Evolutionary conservation across 2,113 vertebrate species (phyloP).

Genomic region (Herpailurus yagouaroundi): DNA sequence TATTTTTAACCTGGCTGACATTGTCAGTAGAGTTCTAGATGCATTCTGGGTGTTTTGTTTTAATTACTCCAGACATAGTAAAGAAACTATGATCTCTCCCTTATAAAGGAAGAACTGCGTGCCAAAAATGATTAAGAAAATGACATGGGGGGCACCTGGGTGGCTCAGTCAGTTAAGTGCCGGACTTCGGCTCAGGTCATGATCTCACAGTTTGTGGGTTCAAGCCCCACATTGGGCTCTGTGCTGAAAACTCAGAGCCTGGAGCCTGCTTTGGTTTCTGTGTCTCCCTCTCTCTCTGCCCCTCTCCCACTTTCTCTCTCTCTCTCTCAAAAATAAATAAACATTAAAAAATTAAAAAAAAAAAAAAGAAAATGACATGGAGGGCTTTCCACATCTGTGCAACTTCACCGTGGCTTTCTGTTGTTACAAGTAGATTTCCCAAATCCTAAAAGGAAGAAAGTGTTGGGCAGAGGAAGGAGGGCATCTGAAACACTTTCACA

Average conservation of each 20-base stretch:
- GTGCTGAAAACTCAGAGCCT: no score
- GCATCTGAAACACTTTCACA: not conserved
- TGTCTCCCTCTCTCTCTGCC: no score
- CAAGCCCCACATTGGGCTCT: no score
- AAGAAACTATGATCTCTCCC: not conserved
- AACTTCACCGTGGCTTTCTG: not conserved
- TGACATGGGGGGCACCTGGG: no score
- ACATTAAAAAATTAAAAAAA: no score
- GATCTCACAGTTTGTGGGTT: no score
- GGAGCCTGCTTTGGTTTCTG: no score
- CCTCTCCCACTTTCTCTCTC: no score
- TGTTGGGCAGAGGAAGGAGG: not conserved
- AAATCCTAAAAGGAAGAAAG: not conserved
- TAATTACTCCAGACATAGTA: not conserved
- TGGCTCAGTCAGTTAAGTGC: no score
- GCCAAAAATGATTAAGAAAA: not conserved
- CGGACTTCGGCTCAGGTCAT: no score
- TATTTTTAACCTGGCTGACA: not conserved
- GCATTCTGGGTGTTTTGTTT: not conserved
- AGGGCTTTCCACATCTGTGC: not conserved
- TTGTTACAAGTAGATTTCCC: not conserved
- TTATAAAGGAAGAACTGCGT: not conserved
- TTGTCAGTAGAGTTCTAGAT: not conserved
- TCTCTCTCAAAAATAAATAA: no score
- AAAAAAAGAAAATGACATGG: not conserved